Evolutionary conservation across 2,888 invertebrate species (phyloP), one percentile per base, ranked within the genome.

Genomic region (Clistopyga incitator): DNA sequence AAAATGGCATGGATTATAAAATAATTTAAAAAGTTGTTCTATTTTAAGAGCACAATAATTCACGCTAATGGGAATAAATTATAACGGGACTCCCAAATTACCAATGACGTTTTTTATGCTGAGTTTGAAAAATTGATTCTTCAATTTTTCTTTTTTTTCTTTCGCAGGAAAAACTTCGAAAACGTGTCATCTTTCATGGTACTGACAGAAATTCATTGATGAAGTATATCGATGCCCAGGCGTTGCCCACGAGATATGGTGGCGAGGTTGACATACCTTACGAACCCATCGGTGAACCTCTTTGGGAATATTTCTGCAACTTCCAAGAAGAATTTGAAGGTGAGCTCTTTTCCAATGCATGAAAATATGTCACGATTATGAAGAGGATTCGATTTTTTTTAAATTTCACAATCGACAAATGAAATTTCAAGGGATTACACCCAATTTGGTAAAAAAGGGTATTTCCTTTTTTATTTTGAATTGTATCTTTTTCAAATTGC

Each of bases 151-250:
- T 45, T 80, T 29, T 67, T 67, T 81, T 84, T 6, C 64, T 67
- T 81, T 84, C 6, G 3, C 95, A 96, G 86, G 97, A 97, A 90
- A 98, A 98, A 93, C 93, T 98, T 23, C 95, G 96, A 70, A 96
- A 96, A 82, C 95, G 98, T 90, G 95, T 97, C 78, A 94, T 95
- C 89, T 97, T 97, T 93, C 97, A 97, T 90, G 97, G 97, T 1
- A 94, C 94, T 15, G 95, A 97, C 89, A 94, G 93, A 89, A 94
- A 95, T 78, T 94, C 95, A 0, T 90, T 97, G 70, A 93, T 94
- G 81, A 92, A 95, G 50, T 94, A 95, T 83, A 93, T 97, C 4
- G 95, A 95, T 56, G 93, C 94, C 0, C 94, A 94, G 50, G 94
- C 94, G 15, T 89, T 97, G 86, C 95, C 96, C 18, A 93, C 94